phyloP scores from a whole-genome alignment of 2,888 invertebrate species.

The Cylindroiulus punctatus region DNA sequence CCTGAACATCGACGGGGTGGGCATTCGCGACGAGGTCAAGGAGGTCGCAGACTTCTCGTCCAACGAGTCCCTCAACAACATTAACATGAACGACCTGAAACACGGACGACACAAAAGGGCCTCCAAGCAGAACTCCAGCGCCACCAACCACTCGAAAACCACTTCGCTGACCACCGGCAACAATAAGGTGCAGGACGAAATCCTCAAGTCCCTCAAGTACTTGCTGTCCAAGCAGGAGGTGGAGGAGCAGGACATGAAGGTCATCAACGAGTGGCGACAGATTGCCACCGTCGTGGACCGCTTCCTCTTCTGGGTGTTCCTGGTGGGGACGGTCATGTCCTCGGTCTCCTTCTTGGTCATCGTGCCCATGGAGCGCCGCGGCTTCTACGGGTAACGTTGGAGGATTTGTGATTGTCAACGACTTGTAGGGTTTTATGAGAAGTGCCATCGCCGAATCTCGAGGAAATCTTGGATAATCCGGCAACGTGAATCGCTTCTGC shows the following conservation, averaged over 20 bases:
- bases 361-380: constrained; percentile 64
- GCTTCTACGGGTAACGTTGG: constrained; percentile 51
- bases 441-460: not conserved
- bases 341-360: constrained; percentile 69
- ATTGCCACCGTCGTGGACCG: constrained; percentile 70
- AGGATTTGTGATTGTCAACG: not conserved
- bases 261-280: constrained; percentile 70
- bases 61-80: constrained; percentile 59
- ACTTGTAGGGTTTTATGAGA: not conserved
- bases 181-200: constrained; percentile 65
- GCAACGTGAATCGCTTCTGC: not conserved
- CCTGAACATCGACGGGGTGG: constrained; percentile 54
- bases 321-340: constrained; percentile 68
- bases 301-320: constrained; percentile 70
- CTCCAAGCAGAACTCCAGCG: constrained; percentile 26
- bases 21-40: not conserved
- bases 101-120: constrained; percentile 31
- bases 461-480: not conserved
- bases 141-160: not conserved
- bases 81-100: constrained; percentile 57
- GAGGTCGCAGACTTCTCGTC: constrained; percentile 58
- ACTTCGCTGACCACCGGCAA: constrained; percentile 53
- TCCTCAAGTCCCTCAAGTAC: constrained; percentile 66
- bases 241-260: constrained; percentile 66
- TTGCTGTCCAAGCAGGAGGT: constrained; percentile 68